Evolutionary conservation across 2,797 vertebrate species (phyloP).

Genomic region (Dendrocincla tyrannina): DNA sequence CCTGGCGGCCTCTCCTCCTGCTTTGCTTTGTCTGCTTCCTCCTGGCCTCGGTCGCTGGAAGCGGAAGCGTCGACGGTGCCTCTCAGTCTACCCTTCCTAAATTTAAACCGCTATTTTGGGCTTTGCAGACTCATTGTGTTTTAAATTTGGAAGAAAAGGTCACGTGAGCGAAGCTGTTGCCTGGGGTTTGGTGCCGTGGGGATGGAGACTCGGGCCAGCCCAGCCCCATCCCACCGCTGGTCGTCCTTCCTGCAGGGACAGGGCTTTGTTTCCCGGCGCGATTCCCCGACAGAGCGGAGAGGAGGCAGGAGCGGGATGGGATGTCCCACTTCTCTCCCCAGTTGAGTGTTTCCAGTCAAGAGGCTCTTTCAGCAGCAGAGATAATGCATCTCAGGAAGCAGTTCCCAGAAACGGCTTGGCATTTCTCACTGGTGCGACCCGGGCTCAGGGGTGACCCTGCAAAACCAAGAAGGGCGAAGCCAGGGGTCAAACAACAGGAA

Average conservation of each 20-base stretch:
- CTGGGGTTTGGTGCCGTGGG: neutral
- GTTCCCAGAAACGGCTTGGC: constrained; percentile 16
- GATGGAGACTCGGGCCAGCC: accelerated
- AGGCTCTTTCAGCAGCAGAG: neutral
- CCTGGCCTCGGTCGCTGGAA: neutral
- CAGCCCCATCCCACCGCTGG: accelerated
- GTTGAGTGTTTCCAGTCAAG: constrained; percentile 50
- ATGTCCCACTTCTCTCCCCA: neutral
- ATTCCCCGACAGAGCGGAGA: neutral
- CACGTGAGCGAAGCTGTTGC: neutral
- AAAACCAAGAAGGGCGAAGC: neutral
- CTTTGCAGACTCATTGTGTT: neutral
- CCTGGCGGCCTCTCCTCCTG: neutral
- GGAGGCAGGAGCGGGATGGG: neutral
- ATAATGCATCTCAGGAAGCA: neutral
- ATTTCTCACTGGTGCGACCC: neutral
- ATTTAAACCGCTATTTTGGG: constrained; percentile 18
- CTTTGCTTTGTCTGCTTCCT: constrained; percentile 1
- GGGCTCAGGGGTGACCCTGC: neutral
- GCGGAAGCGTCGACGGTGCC: neutral
- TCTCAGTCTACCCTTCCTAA: constrained; percentile 44
- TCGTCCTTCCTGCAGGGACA: neutral
- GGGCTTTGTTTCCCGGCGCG: neutral
- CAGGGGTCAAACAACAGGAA: constrained; percentile 58
- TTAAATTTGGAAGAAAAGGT: neutral